Evolutionary conservation across 2,888 invertebrate species (phyloP).

Genomic region (Drosophila greeni): DNA sequence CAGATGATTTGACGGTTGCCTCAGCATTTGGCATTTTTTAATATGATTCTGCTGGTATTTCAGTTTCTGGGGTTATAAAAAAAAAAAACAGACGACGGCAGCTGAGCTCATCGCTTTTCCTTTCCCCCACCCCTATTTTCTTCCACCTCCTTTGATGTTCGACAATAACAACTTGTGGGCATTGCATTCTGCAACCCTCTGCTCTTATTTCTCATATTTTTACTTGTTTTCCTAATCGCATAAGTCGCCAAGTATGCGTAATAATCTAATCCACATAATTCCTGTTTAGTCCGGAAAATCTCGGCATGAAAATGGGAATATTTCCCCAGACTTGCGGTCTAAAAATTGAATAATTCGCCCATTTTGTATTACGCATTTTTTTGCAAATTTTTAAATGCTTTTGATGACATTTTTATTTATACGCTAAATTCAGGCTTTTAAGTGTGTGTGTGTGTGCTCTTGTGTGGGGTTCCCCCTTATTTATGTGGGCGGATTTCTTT

Average conservation of each 20-base stretch:
- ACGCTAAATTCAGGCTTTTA: conserved; percentile 1
- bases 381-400: conserved; percentile 64
- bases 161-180: conserved; percentile 51
- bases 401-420: conserved; percentile 70
- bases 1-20: conserved; percentile 72
- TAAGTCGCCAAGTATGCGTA: conserved; percentile 72
- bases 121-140: neutral
- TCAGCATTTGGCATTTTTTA: conserved; percentile 71
- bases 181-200: conserved; percentile 34
- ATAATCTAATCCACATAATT: conserved; percentile 73
- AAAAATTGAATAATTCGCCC: conserved; percentile 62
- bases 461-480: conserved; percentile 17
- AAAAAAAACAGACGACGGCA: conserved; percentile 48
- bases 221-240: conserved; percentile 62
- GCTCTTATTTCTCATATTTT: conserved; percentile 47
- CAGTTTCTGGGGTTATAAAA: conserved; percentile 52
- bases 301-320: conserved; percentile 38
- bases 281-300: conserved; percentile 51
- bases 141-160: conserved; percentile 6
- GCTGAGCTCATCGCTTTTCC: conserved; percentile 62
- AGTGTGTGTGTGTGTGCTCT: conserved; percentile 3
- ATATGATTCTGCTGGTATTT: conserved; percentile 60
- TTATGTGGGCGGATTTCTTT: conserved; percentile 41
- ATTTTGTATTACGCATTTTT: conserved; percentile 48
- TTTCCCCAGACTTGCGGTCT: conserved; percentile 43